These are phyloP conservation scores for Heliconius nattereri DNA, from an alignment of 1,140 invertebrate genomes.

Conservation along the genomic window DNA sequence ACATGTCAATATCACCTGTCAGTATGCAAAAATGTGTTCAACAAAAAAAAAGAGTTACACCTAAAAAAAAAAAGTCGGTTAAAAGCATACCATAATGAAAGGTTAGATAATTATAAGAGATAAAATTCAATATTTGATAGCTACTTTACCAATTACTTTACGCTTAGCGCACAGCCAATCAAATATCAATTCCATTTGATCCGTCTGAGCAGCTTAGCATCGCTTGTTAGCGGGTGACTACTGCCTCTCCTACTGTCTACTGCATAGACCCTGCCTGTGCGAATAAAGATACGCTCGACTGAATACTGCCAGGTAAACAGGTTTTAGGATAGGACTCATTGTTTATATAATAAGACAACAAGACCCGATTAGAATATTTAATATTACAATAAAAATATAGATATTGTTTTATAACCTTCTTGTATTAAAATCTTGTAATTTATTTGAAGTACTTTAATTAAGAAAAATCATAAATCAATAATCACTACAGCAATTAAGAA, in stretches of 20 bases:
- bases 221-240: conserved; percentile 41
- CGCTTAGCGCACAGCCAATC: conserved; percentile 38
- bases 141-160: conserved; percentile 40
- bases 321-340: conserved; percentile 55
- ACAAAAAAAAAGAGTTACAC: background rate
- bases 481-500: conserved; percentile 59
- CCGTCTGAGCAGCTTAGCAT: conserved; percentile 41
- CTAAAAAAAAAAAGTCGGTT: background rate
- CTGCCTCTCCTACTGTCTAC: conserved; percentile 31
- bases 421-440: background rate
- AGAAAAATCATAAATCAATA: conserved; percentile 53
- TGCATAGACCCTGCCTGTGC: conserved; percentile 36
- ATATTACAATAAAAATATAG: conserved; percentile 1
- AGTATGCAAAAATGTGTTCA: conserved; percentile 5
- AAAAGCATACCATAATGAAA: background rate
- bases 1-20: conserved; percentile 61
- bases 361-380: background rate
- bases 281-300: conserved; percentile 46
- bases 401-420: conserved; percentile 7
- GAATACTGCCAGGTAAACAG: conserved; percentile 54
- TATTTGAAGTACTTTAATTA: conserved; percentile 37
- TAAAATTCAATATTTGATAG: conserved; percentile 31
- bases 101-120: conserved; percentile 1
- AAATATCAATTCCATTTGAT: conserved; percentile 47
- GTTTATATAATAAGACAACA: conserved; percentile 50